Evolutionary conservation across 2,797 vertebrate species (phyloP), one percentile per base, ranked within the genome.

Genomic region (Ctenopoma kingsleyae): DNA sequence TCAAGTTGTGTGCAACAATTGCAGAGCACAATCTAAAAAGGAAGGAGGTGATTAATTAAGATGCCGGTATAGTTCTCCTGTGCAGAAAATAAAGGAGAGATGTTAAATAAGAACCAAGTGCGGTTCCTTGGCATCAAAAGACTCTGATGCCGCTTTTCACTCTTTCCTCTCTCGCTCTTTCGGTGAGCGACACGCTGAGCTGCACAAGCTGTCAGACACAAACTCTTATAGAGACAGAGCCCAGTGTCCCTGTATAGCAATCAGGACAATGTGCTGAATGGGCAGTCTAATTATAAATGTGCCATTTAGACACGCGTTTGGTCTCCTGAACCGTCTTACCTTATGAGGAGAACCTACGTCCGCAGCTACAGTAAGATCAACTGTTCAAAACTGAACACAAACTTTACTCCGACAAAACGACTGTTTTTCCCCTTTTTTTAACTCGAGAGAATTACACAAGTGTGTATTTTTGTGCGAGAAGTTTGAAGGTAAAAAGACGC

Each of bases 221-320:
- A 92, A 90, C 92, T 87, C 89, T 90, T 88, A 91, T 86, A 93
- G 94, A 96, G 92, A 94, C 94, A 94, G 91, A 92, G 93, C 92
- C 89, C 92, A 92, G 93, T 89, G 95, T 94, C 96, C 95, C 94
- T 95, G 96, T 95, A 95, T 94, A 96, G 96, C 95, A 90, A 92
- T 92, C 94, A 93, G 94, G 94, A 96, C 95, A 96, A 97, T 98
- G 96, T 98, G 98, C 98, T 99, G 98, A 99, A 97, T 97, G 94
- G 94, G 93, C 97, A 97, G 95, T 97, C 98, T 99, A 99, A 99
- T 99, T 96, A 98, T 99, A 99, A 95, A 97, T 97, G 96, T 99
- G 96, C 96, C 97, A 97, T 98, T 97, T 97, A 94, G 95, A 95
- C 96, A 94, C 89, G 93, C 94, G 91, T 94, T 96, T 70, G 95